Conservation (phyloP, 2,113 vertebrate species). For the Syrmaticus mikado region DNA sequence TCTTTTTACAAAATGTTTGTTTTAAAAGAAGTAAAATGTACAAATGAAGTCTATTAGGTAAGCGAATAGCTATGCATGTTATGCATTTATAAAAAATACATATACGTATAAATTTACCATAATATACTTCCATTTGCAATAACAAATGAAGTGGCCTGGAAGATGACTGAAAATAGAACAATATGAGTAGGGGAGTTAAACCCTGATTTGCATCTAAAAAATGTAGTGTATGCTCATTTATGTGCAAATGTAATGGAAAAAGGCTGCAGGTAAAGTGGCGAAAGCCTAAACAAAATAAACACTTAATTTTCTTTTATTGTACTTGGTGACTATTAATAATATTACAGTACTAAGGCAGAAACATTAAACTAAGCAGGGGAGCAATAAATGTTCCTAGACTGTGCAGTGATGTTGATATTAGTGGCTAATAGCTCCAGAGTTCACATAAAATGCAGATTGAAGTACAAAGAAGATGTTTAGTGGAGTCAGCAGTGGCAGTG, state of each 20-base stretch:
- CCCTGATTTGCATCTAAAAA: slow-evolving; percentile 77
- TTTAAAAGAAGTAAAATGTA: not conserved
- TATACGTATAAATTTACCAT: slow-evolving; percentile 39
- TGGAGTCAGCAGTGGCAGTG: slow-evolving; percentile 73
- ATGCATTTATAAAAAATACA: slow-evolving; percentile 12
- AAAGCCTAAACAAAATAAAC: slow-evolving; percentile 81
- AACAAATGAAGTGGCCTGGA: slow-evolving; percentile 44
- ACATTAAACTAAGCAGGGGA: slow-evolving; percentile 83
- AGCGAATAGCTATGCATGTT: slow-evolving; percentile 3
- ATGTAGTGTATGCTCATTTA: slow-evolving; percentile 78
- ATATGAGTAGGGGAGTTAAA: slow-evolving; percentile 76
- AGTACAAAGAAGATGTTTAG: slow-evolving; percentile 75
- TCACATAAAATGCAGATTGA: slow-evolving; percentile 81
- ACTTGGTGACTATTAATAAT: slow-evolving; percentile 81
- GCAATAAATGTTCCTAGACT: slow-evolving; percentile 76
- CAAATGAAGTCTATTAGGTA: slow-evolving; percentile 7
- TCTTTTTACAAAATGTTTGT: not conserved
- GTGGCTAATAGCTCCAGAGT: slow-evolving; percentile 80
- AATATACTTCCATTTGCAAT: slow-evolving; percentile 47
- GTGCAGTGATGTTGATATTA: slow-evolving; percentile 78
- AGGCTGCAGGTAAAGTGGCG: slow-evolving; percentile 79
- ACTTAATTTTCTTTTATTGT: slow-evolving; percentile 84
- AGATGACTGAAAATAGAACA: slow-evolving; percentile 75
- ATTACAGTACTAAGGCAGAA: slow-evolving; percentile 77
- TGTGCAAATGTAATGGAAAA: slow-evolving; percentile 85